These are phyloP conservation scores for Bujurquina vittata DNA, from an alignment of 2,113 vertebrate genomes.

Conservation along the genomic window DNA sequence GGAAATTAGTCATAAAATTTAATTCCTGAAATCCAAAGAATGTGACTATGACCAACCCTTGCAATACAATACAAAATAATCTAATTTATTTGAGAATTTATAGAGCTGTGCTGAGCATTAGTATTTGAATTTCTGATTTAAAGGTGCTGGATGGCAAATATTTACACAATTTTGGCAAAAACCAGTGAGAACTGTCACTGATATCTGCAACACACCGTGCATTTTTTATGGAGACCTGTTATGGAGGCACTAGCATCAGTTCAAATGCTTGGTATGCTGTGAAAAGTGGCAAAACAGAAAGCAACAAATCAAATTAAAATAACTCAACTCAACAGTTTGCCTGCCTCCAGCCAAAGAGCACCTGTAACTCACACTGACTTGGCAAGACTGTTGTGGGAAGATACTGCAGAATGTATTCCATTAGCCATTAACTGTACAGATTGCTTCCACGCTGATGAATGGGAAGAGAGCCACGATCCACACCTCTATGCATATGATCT, in stretches of 20 bases:
- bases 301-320: neutral
- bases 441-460: neutral
- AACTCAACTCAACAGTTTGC: neutral
- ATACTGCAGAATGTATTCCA: neutral
- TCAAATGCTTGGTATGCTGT: neutral
- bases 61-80: neutral
- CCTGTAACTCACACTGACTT: neutral
- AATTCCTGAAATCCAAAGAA: neutral
- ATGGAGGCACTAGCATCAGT: neutral
- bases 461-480: neutral
- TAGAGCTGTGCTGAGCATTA: neutral
- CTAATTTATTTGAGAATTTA: neutral
- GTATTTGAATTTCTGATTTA: neutral
- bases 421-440: neutral
- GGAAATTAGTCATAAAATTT: constrained; percentile 32
- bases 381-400: neutral
- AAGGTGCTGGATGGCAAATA: neutral
- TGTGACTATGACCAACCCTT: neutral
- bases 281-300: neutral
- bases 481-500: neutral
- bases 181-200: neutral
- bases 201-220: neutral
- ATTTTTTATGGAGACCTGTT: neutral
- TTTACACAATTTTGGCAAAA: neutral
- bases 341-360: neutral